A percentile compares a stretch with the other conserved stretches of the same genome.
Conservation (phyloP, 2,113 vertebrate species). For the Pedetes capensis region DNA sequence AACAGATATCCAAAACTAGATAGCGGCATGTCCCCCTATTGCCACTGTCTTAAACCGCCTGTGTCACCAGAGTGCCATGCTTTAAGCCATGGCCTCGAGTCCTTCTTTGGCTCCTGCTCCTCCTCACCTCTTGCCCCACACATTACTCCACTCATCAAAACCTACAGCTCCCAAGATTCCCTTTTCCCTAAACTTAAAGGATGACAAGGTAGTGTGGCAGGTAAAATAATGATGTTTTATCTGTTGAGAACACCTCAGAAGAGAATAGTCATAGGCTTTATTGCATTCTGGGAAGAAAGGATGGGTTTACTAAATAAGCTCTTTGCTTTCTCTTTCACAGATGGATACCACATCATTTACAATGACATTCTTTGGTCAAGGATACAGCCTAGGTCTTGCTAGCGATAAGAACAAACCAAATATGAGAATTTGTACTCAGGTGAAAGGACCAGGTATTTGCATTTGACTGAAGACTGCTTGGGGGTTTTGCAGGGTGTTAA, state of each 20-base stretch:
- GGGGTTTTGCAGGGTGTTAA: neutral
- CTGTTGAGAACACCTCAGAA: neutral
- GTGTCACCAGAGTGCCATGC: neutral
- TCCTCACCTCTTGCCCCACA: neutral
- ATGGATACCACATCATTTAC: constrained; percentile 92
- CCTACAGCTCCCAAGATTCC: neutral
- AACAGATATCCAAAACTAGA: neutral
- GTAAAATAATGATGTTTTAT: neutral
- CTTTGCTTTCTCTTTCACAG: constrained; percentile 81
- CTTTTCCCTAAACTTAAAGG: neutral
- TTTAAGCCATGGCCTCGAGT: neutral
- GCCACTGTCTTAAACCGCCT: neutral
- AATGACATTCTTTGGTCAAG: constrained; percentile 92
- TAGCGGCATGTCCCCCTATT: neutral
- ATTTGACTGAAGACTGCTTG: neutral
- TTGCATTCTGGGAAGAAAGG: neutral
- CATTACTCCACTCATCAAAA: neutral
- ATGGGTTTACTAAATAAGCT: neutral
- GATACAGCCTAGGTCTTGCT: constrained; percentile 89
- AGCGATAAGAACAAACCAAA: constrained; percentile 88
- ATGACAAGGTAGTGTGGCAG: neutral
- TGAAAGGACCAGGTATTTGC: constrained; percentile 93
- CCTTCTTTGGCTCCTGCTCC: neutral
- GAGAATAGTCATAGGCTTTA: neutral
- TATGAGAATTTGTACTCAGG: constrained; percentile 91